These are phyloP conservation scores for Drosophila prosaltans DNA, from an alignment of 1,140 invertebrate genomes.

Conservation along the genomic window DNA sequence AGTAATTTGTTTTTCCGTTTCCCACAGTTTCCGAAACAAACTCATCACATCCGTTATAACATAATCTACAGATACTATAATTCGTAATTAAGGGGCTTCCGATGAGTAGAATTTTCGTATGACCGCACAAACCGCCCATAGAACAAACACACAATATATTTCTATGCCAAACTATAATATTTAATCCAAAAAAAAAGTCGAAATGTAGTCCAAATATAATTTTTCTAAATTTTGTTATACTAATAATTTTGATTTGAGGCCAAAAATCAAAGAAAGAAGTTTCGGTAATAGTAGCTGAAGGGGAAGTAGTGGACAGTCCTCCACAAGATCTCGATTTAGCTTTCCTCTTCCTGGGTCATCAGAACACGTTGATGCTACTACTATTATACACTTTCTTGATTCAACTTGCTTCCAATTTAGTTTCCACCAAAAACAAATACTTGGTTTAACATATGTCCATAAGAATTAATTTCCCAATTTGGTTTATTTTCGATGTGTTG, in stretches of 20 bases:
- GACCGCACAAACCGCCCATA: too few relatives aligned
- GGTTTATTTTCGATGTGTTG: not conserved
- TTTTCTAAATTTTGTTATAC: slow-evolving; percentile 3
- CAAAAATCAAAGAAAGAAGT: not conserved
- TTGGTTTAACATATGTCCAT: slow-evolving; percentile 18
- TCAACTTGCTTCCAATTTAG: slow-evolving; percentile 27
- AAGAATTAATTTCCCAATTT: not conserved
- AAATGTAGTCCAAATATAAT: not conserved
- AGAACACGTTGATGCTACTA: not conserved
- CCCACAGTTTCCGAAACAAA: too few relatives aligned
- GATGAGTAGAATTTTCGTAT: too few relatives aligned
- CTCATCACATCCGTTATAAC: too few relatives aligned
- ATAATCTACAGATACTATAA: too few relatives aligned
- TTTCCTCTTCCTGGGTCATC: not conserved
- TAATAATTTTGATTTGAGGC: slow-evolving; percentile 7
- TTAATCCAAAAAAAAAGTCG: not conserved
- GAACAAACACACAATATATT: too few relatives aligned
- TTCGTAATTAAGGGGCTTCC: too few relatives aligned
- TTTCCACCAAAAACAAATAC: slow-evolving; percentile 27
- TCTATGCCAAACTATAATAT: not conserved
- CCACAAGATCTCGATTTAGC: not conserved
- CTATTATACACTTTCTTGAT: slow-evolving; percentile 7
- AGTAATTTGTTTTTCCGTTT: too few relatives aligned
- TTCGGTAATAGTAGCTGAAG: not conserved
- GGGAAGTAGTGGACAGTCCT: not conserved